A percentile compares a stretch with the other conserved stretches of the same genome.
phyloP scores from a whole-genome alignment of 2,888 invertebrate genomes.

The Hymenopus coronatus region DNA sequence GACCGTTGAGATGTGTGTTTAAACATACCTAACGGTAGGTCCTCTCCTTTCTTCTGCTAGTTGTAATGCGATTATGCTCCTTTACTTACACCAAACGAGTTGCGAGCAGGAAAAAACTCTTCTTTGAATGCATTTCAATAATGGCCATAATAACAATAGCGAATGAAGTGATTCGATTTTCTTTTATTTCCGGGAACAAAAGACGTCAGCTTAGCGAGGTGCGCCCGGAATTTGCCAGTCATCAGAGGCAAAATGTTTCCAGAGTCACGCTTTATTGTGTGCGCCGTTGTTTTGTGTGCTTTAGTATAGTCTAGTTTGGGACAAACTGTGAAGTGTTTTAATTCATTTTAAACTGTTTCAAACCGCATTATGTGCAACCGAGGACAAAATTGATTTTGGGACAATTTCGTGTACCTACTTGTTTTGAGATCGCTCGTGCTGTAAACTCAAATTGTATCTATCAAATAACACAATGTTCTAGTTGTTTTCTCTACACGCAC shows the following conservation, averaged over 20 bases:
- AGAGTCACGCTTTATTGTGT: not conserved
- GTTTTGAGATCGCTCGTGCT: too few species aligned
- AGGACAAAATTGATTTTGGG: too few species aligned
- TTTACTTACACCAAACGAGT: not conserved
- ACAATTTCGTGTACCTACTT: too few species aligned
- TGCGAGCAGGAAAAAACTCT: not conserved
- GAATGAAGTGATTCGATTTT: slow-evolving; percentile 7
- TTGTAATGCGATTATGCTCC: not conserved
- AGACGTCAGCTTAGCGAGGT: not conserved
- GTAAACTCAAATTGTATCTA: too few species aligned
- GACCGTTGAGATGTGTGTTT: not conserved
- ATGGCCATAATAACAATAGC: not conserved
- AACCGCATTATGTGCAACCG: too few species aligned
- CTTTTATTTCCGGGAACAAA: slow-evolving; percentile 20
- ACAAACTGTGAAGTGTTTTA: not conserved
- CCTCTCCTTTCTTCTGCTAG: not conserved
- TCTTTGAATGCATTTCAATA: not conserved
- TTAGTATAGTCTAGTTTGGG: not conserved
- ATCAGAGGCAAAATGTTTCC: not conserved
- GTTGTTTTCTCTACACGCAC: too few species aligned
- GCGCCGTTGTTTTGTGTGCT: not conserved
- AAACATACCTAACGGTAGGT: not conserved
- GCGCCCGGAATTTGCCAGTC: not conserved
- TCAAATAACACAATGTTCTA: too few species aligned
- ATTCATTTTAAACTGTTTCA: too few species aligned